Evolutionary conservation across 1,140 invertebrate genomes (phyloP).

Genomic region (Drosophila takahashii): DNA sequence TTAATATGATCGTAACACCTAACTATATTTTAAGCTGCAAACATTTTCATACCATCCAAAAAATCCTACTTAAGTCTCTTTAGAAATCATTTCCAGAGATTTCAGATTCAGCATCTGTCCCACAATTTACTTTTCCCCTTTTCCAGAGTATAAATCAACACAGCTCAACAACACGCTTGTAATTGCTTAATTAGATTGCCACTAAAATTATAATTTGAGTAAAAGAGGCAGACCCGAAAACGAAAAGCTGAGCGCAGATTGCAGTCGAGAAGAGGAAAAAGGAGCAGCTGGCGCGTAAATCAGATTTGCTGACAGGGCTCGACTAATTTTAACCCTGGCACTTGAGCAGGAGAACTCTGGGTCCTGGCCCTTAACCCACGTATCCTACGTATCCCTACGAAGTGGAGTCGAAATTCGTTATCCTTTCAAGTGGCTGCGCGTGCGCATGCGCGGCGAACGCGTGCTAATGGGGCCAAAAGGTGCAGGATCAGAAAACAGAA

Average conservation of each 20-base stretch:
- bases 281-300: conserved; percentile 71
- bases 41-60: no score
- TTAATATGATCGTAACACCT: no score
- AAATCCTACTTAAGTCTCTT: neutral
- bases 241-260: conserved; percentile 13
- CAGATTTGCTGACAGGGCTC: conserved; percentile 81
- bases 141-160: conserved; percentile 64
- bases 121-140: neutral
- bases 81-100: conserved; percentile 10
- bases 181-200: conserved; percentile 83
- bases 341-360: conserved; percentile 53
- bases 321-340: conserved; percentile 80
- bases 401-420: conserved; percentile 20
- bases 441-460: conserved; percentile 70
- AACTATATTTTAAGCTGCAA: no score
- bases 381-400: neutral
- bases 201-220: conserved; percentile 78
- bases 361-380: conserved; percentile 10
- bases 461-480: conserved; percentile 81
- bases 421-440: conserved; percentile 72
- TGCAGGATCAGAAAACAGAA: conserved; percentile 48
- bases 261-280: conserved; percentile 12
- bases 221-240: conserved; percentile 16
- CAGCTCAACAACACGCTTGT: conserved; percentile 61
- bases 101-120: conserved; percentile 17